A percentile compares a stretch with the other conserved stretches of the same genome.
Evolutionary conservation across 2,797 vertebrate species (phyloP).

Genomic region (Mareca penelope): DNA sequence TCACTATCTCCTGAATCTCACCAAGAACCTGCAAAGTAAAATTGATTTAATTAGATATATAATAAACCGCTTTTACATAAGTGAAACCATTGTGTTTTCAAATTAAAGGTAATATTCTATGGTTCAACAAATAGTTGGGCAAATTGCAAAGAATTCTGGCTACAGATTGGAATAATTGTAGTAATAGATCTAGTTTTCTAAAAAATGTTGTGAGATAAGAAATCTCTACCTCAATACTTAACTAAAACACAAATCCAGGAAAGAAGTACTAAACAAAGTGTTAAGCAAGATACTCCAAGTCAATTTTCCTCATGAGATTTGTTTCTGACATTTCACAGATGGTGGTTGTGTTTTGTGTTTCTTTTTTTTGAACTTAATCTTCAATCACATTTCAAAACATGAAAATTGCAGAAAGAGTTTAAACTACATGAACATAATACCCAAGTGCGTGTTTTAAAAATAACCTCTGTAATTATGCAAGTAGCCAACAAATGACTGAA

Average conservation of each 20-base stretch:
- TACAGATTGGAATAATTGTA: background rate
- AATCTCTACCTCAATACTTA: background rate
- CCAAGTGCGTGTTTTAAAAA: background rate
- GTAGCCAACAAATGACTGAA: background rate
- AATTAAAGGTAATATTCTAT: background rate
- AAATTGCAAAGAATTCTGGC: background rate
- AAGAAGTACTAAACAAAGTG: background rate
- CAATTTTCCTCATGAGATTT: background rate
- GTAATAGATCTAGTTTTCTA: background rate
- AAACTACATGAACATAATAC: background rate
- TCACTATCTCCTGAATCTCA: slow-evolving; percentile 98
- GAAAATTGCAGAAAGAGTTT: background rate
- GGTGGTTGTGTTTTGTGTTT: background rate
- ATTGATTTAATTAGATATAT: background rate
- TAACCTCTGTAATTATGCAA: background rate
- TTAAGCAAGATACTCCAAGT: background rate
- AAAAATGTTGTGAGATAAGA: background rate
- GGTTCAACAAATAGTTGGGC: background rate
- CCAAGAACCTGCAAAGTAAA: slow-evolving; percentile 88
- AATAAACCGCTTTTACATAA: background rate
- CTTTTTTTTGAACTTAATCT: background rate
- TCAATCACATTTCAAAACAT: background rate
- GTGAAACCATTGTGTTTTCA: background rate
- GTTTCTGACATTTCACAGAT: background rate
- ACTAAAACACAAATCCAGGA: background rate